Percentiles rank a stretch among this genome's conserved stretches.
phyloP scores from a whole-genome alignment of 2,888 invertebrate genomes.

The Nymphalis c-album region DNA sequence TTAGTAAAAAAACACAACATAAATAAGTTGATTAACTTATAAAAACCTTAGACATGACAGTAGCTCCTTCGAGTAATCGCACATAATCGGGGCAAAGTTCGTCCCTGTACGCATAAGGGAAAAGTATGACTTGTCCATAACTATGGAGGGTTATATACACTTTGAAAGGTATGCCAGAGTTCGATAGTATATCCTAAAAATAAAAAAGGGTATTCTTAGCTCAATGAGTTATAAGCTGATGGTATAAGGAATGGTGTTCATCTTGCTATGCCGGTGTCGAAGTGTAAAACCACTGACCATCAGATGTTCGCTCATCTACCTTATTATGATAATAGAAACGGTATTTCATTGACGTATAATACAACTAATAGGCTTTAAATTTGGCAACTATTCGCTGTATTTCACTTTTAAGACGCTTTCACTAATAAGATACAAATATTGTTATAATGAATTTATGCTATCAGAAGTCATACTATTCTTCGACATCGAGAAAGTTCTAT shows the following conservation, averaged over 20 bases:
- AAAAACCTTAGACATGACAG: constrained; percentile 67
- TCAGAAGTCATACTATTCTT: background rate
- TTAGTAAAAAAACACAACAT: no score
- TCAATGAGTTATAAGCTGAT: no score
- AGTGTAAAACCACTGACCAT: no score
- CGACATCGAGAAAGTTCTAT: background rate
- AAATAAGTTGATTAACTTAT: background rate
- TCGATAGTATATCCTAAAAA: constrained; percentile 56
- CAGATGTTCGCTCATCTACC: no score
- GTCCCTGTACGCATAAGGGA: constrained; percentile 63
- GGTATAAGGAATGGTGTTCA: no score
- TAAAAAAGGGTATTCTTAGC: no score
- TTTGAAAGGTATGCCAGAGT: constrained; percentile 60
- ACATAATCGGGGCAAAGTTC: constrained; percentile 67
- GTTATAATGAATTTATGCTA: background rate
- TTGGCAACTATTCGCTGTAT: no score
- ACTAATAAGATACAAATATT: background rate
- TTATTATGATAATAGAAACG: no score
- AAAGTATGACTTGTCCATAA: constrained; percentile 70
- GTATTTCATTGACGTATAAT: no score
- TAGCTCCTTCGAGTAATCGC: constrained; percentile 66
- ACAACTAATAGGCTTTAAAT: no score
- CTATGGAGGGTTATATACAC: constrained; percentile 72
- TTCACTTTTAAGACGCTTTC: no score
- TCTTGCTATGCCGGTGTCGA: no score